Conservation (phyloP, 1,140 invertebrate genomes). For the Stratiolaelaps scimitus region DNA sequence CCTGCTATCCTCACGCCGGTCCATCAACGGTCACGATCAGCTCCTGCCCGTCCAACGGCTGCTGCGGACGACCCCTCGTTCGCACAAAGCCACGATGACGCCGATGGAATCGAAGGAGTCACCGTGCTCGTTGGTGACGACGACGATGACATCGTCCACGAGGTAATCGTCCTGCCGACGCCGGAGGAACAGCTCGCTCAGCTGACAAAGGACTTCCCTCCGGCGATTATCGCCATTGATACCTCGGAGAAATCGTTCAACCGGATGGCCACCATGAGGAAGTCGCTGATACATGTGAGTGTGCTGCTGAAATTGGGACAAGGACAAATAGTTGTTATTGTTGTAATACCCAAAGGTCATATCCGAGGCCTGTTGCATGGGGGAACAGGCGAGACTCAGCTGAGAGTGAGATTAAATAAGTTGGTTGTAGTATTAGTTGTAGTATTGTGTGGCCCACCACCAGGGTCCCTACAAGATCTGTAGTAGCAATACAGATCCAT, state of each 20-base stretch:
- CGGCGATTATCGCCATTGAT: slow-evolving; percentile 71
- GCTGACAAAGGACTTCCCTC: slow-evolving; percentile 53
- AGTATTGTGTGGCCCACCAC: too few relatives aligned
- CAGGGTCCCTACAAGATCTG: too few relatives aligned
- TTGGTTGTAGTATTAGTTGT: too few relatives aligned
- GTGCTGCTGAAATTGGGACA: too few relatives aligned
- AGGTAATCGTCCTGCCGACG: slow-evolving; percentile 44
- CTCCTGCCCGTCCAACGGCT: slow-evolving; percentile 59
- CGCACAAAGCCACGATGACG: slow-evolving; percentile 40
- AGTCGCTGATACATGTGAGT: slow-evolving; percentile 58
- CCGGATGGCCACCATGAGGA: slow-evolving; percentile 64
- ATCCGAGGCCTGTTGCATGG: too few relatives aligned
- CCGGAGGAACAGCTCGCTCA: slow-evolving; percentile 41
- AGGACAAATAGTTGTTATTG: too few relatives aligned
- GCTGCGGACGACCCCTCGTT: slow-evolving; percentile 52
- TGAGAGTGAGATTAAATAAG: too few relatives aligned
- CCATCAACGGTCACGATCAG: slow-evolving; percentile 29
- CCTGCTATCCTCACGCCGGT: slow-evolving; percentile 35
- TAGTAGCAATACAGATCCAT: too few relatives aligned
- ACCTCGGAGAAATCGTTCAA: slow-evolving; percentile 69
- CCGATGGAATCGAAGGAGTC: slow-evolving; percentile 39
- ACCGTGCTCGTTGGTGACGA: slow-evolving; percentile 44
- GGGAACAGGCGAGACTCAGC: too few relatives aligned
- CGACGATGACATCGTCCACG: slow-evolving; percentile 60
- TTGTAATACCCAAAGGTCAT: too few relatives aligned